These are phyloP conservation scores for Myiothlypis coronata DNA, from an alignment of 2,797 vertebrate genomes.

Conservation along the genomic window DNA sequence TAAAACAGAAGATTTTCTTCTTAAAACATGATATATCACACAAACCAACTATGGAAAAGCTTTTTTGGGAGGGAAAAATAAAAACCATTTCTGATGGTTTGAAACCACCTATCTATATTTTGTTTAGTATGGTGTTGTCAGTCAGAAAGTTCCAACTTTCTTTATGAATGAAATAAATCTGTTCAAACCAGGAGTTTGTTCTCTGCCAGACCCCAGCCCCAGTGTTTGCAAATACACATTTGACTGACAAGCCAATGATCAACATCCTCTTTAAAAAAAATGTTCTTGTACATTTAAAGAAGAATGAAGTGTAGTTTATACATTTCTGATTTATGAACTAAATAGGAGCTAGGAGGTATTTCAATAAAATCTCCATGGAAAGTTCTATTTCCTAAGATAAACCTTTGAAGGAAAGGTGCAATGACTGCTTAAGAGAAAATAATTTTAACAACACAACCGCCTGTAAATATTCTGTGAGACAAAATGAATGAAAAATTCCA, in stretches of 20 bases:
- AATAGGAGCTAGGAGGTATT: conserved; percentile 20
- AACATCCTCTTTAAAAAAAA: background rate
- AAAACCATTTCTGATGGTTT: background rate
- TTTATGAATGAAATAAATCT: conserved; percentile 8
- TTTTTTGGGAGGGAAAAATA: fast-evolving
- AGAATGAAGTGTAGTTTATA: background rate
- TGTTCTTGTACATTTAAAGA: background rate
- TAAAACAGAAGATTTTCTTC: background rate
- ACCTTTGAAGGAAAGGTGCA: background rate
- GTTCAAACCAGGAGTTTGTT: background rate
- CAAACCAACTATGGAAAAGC: background rate
- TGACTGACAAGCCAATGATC: conserved; percentile 43
- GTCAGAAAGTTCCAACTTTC: background rate
- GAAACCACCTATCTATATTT: background rate
- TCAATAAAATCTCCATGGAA: conserved; percentile 35
- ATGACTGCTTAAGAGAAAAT: background rate
- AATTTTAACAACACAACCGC: background rate
- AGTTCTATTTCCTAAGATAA: conserved; percentile 31
- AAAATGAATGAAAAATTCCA: background rate
- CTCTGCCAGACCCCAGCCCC: conserved; percentile 14
- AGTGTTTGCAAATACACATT: conserved; percentile 52
- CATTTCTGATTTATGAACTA: conserved; percentile 33
- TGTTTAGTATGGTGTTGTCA: background rate
- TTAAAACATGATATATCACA: background rate
- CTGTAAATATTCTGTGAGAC: background rate